Evolutionary conservation across 2,113 vertebrate species (phyloP), one percentile per base, ranked within the genome.

Genomic region (Meleagris gallopavo): DNA sequence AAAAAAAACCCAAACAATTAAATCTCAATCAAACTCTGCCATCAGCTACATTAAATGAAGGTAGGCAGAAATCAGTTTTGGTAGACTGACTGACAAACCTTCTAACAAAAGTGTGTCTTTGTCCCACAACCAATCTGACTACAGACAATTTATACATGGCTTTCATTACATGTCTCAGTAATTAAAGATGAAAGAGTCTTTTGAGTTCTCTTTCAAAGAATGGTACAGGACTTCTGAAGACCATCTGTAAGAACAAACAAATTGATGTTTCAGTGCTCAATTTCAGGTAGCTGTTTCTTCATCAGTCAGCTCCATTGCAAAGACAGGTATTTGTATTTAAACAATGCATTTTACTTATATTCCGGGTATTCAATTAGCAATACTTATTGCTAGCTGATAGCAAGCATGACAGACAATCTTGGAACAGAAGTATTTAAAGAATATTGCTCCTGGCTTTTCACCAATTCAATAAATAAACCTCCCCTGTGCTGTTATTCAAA

Each of bases 171-270:
- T 72, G 36, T 38, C 88, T 90, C 57, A 30, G 83, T 82, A 95
- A 79, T 57, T 62, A 86, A 71, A 78, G 61, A 90, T 77, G 48
- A 91, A 95, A 94, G 61, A 75, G 24, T 38, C 73, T 94, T 95
- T 88, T 79, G 80, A 72, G 89, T 88, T 95, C 36, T 81, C 48
- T 62, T 90, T 94, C 57, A 64, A 60, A 94, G 81, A 93, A 70
- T 9, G 29, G 60, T 43, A 88, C 15, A 2, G 52, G 77, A 67
- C 50, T 91, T 89, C 46, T 85, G 78, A 71, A 86, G 52, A 96
- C 72, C n/a, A 54, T 60, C 66, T 89, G 92, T 75, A 93, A 95
- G 75, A 91, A 93, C 70, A 93, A 89, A 61, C 29, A 86, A 86
- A 96, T 78, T 38, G 61, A 62, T 81, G 34, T 83, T 92, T 88